phyloP scores from a whole-genome alignment of 2,888 invertebrate genomes.

The Sminthurinus aureus region DNA sequence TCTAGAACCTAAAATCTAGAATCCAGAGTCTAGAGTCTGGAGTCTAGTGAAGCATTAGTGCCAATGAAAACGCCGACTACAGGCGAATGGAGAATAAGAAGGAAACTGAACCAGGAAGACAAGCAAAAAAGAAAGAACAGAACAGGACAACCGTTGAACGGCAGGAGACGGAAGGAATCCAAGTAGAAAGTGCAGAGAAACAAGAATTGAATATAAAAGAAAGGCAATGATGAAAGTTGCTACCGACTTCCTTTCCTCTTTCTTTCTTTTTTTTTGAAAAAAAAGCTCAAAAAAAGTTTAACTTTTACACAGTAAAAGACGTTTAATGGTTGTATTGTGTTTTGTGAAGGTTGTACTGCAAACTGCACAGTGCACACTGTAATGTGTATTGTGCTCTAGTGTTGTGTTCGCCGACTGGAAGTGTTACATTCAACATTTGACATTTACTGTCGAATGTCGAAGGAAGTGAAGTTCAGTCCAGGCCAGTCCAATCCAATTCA shows the following conservation, averaged over 20 bases:
- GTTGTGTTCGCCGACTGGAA: not conserved
- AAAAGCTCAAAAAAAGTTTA: not conserved
- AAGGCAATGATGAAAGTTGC: conserved; percentile 7
- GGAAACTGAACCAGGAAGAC: not conserved
- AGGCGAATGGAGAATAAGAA: not conserved
- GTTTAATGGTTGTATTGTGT: not conserved
- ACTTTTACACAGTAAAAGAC: not conserved
- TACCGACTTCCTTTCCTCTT: not conserved
- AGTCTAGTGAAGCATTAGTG: too few species aligned
- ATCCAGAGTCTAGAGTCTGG: too few species aligned
- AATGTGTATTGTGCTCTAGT: not conserved
- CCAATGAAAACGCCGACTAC: too few species aligned
- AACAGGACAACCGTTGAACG: not conserved
- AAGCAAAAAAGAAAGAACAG: not conserved
- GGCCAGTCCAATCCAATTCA: too few species aligned
- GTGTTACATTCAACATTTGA: not conserved
- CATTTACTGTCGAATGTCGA: not conserved
- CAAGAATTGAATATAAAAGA: conserved; percentile 1
- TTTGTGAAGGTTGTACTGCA: too few species aligned
- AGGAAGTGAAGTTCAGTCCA: not conserved
- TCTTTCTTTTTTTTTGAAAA: not conserved
- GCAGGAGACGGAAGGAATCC: not conserved
- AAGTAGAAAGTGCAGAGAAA: not conserved
- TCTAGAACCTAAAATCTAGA: too few species aligned
- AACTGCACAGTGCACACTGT: too few species aligned